These are phyloP conservation scores for Caenorhabditis japonica DNA, from an alignment of 2,888 invertebrate species.

Conservation along the genomic window DNA sequence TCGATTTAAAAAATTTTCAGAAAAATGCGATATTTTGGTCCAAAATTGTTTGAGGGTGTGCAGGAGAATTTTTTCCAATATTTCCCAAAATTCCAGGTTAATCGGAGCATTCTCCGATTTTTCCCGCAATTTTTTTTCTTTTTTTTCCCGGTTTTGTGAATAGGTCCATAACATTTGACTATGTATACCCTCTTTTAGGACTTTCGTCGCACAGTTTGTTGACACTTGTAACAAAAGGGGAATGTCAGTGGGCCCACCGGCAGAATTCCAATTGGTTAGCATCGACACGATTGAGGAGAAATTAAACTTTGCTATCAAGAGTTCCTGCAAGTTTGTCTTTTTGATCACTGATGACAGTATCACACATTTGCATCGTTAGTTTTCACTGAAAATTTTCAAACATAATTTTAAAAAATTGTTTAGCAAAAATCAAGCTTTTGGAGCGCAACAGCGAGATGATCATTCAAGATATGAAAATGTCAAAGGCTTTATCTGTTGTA, in stretches of 20 bases:
- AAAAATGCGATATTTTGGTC: too few relatives aligned
- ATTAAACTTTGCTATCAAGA: neutral
- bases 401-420: too few relatives aligned
- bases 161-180: too few relatives aligned
- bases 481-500: constrained; percentile 23
- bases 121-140: neutral
- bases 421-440: constrained; percentile 22
- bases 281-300: neutral
- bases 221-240: neutral
- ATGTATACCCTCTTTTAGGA: too few relatives aligned
- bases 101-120: neutral
- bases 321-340: constrained; percentile 29
- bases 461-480: constrained; percentile 37
- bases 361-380: constrained; percentile 30
- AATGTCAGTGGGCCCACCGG: constrained; percentile 3
- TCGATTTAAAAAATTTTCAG: too few relatives aligned
- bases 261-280: constrained; percentile 3
- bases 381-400: constrained; percentile 4
- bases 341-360: constrained; percentile 37
- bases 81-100: too few relatives aligned
- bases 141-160: neutral
- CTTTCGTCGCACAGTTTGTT: too few relatives aligned
- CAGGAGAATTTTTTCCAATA: too few relatives aligned
- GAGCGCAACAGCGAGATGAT: constrained; percentile 23
- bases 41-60: too few relatives aligned